Percentiles rank a stretch among this genome's conserved stretches.
Evolutionary conservation across 2,888 invertebrate species (phyloP).

Genomic region (Cenopis cana): DNA sequence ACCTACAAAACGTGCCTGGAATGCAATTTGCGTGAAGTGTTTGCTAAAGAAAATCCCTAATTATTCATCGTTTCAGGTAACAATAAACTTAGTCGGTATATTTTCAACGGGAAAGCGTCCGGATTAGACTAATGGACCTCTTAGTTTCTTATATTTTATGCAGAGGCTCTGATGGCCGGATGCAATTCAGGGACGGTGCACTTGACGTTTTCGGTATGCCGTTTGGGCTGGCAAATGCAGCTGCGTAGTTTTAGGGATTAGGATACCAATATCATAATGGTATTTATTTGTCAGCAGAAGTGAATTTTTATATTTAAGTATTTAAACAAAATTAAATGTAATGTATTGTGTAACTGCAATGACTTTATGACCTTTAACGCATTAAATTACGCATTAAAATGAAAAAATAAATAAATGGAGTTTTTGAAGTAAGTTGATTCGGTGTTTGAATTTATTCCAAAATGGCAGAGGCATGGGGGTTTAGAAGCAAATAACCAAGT

Average conservation of each 20-base stretch:
- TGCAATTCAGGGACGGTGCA: constrained; percentile 5
- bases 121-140: constrained; percentile 31
- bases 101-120: background rate
- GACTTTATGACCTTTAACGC: no score
- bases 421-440: no score
- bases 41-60: constrained; percentile 4
- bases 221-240: background rate
- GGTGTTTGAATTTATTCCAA: no score
- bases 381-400: no score
- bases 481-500: no score
- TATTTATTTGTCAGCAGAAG: no score
- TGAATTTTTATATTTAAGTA: no score
- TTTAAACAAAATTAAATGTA: no score
- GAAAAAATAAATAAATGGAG: no score
- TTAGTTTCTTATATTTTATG: constrained; percentile 30
- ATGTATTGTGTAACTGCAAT: no score
- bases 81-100: constrained; percentile 5
- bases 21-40: background rate
- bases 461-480: no score
- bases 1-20: background rate
- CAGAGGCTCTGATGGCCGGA: constrained; percentile 3
- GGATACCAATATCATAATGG: no score
- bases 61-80: constrained; percentile 8
- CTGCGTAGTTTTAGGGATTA: background rate
- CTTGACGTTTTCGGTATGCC: background rate